These are phyloP conservation scores for Chironomus striatipennis DNA, from an alignment of 1,140 invertebrate species.

Conservation along the genomic window DNA sequence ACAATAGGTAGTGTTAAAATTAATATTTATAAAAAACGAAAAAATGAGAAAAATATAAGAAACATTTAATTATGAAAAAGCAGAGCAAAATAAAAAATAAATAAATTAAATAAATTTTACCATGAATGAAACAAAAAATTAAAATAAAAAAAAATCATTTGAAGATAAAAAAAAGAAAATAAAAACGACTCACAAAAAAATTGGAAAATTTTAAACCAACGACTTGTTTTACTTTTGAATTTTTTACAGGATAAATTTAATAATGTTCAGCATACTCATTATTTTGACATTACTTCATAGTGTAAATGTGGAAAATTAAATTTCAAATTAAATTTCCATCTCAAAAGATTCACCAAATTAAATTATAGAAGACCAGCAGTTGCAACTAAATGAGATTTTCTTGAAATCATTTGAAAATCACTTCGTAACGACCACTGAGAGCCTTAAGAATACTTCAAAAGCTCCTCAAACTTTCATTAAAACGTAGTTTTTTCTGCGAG, in stretches of 20 bases:
- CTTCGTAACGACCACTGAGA: too few species aligned
- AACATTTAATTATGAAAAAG: not conserved
- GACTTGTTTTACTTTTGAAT: not conserved
- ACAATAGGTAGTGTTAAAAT: slow-evolving; percentile 23
- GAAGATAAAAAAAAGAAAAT: not conserved
- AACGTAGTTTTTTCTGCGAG: too few species aligned
- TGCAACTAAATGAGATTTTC: too few species aligned
- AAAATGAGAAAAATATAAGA: not conserved
- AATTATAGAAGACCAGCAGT: too few species aligned
- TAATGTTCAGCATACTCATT: too few species aligned
- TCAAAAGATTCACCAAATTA: too few species aligned
- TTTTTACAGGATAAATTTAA: not conserved
- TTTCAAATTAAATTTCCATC: too few species aligned
- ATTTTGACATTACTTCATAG: too few species aligned
- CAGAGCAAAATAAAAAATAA: not conserved
- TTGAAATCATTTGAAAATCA: too few species aligned
- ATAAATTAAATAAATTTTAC: slow-evolving; percentile 19
- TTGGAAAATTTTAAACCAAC: not conserved
- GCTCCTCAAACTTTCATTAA: too few species aligned
- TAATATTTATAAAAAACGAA: slow-evolving; percentile 17
- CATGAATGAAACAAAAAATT: not conserved
- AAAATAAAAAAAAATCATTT: not conserved
- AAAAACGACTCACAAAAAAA: not conserved
- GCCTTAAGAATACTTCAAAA: too few species aligned
- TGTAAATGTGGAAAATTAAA: too few species aligned